phyloP scores from a whole-genome alignment of 2,113 vertebrate genomes.

The Thermophis baileyi region DNA sequence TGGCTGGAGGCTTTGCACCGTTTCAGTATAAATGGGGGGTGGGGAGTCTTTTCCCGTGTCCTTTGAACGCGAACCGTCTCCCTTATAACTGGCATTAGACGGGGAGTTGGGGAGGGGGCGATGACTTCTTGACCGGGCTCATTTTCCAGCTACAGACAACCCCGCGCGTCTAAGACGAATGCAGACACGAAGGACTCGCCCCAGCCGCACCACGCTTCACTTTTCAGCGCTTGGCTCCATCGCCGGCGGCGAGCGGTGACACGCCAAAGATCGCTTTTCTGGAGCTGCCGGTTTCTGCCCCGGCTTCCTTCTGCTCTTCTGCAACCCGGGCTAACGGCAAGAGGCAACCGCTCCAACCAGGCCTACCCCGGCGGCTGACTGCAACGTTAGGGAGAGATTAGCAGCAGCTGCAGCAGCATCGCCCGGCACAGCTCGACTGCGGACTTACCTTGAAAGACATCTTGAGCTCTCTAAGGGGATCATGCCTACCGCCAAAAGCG shows the following conservation, averaged over 20 bases:
- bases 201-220: neutral
- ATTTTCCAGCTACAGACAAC: neutral
- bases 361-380: neutral
- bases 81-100: neutral
- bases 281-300: neutral
- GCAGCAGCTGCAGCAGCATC: neutral
- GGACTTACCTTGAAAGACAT: constrained; percentile 71
- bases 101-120: rapidly evolving
- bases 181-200: neutral
- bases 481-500: neutral
- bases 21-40: neutral
- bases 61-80: neutral
- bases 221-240: neutral
- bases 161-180: neutral
- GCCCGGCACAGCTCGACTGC: no score
- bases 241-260: neutral
- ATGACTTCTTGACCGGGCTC: neutral
- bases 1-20: neutral
- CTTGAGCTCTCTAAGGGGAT: constrained; percentile 39
- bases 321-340: neutral
- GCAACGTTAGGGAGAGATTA: neutral
- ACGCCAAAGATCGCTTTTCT: neutral
- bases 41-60: neutral
- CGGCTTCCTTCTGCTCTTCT: neutral
- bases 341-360: neutral